Conservation (phyloP, 2,888 invertebrate species). For the Pterostichus niger region DNA sequence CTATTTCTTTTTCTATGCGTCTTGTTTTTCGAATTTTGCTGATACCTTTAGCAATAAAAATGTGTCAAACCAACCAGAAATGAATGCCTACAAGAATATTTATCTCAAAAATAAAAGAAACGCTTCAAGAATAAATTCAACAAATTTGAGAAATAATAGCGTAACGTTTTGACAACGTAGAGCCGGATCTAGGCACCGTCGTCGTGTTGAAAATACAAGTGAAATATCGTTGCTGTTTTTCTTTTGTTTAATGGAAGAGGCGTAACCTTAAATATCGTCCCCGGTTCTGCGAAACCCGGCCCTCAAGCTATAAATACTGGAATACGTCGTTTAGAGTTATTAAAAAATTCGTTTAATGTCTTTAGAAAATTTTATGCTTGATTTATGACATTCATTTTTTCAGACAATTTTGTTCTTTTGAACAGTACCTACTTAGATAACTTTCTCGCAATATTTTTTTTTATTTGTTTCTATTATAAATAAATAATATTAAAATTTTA, state of each 20-base stretch:
- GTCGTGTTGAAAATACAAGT: constrained; percentile 1
- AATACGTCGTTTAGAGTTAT: constrained; percentile 37
- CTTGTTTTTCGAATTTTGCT: too few relatives aligned
- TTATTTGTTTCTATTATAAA: too few relatives aligned
- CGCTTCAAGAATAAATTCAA: constrained; percentile 3
- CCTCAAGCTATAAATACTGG: not conserved
- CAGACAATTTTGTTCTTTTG: not conserved
- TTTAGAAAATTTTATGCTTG: constrained; percentile 7
- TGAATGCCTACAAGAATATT: too few relatives aligned
- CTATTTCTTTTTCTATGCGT: too few relatives aligned
- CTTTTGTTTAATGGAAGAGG: constrained; percentile 28
- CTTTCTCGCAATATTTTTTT: too few relatives aligned
- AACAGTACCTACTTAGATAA: not conserved
- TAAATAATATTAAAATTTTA: too few relatives aligned
- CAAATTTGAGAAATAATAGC: not conserved
- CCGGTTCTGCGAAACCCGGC: not conserved
- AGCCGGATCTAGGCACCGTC: not conserved
- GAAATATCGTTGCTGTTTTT: constrained; percentile 33
- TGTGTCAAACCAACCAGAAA: too few relatives aligned
- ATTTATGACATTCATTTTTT: constrained; percentile 19
- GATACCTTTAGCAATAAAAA: too few relatives aligned
- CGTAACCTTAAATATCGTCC: constrained; percentile 25
- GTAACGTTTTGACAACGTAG: constrained; percentile 14
- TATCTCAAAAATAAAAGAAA: not conserved
- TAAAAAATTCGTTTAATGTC: constrained; percentile 26